Base-by-base conservation (phyloP, 2,888 invertebrate species). In the Dolichomitus sp. region DNA sequence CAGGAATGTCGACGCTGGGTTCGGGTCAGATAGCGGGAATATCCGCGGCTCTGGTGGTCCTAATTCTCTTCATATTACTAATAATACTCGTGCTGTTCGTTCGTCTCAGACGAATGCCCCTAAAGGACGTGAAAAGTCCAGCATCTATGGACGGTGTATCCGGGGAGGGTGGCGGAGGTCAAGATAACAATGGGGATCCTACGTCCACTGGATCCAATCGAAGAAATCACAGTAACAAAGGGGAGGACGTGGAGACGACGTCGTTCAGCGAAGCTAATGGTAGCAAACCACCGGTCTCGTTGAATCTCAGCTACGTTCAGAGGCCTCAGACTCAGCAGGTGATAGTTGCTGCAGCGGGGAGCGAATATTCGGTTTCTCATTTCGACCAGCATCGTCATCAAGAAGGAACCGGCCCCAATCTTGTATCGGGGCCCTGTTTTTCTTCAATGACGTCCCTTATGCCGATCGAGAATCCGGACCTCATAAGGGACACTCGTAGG, bases 11-110 rank as follows among this genome's bases (percentile, higher is more conserved):
- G 2, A 96, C 97, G 0, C 94, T 98, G 80, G 97, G 97, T 65
- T 97, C 97, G 85, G 97, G 97, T 9, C 98, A 98, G 93, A 97
- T 98, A 88, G 97, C 97, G 27, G 97, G 98, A 52, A 94, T 98
- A 75, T 97, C 97, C 87, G 97, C 97, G 0, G 97, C 97, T 14
- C 94, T 98, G 81, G 97, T 98, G 80, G 95, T 97, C 27, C 95
- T 98, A 37, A 96, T 97, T 84, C 94, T 97, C 63, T 95, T 97
- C 84, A 96, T 97, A 85, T 94, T 97, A 61, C 94, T 97, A 68
- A 95, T 96, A 19, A 96, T 97, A 78, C 95, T 97, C 83, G 96
- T 97, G 87, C 95, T 97, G 77, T 95, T 98, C 87, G 95, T 97
- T 63, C 95, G 97, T 61, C 94, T 97, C 86, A 95, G 97, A 66